Base-by-base conservation (phyloP, 2,113 vertebrate species). In the Oenanthe melanoleuca region DNA sequence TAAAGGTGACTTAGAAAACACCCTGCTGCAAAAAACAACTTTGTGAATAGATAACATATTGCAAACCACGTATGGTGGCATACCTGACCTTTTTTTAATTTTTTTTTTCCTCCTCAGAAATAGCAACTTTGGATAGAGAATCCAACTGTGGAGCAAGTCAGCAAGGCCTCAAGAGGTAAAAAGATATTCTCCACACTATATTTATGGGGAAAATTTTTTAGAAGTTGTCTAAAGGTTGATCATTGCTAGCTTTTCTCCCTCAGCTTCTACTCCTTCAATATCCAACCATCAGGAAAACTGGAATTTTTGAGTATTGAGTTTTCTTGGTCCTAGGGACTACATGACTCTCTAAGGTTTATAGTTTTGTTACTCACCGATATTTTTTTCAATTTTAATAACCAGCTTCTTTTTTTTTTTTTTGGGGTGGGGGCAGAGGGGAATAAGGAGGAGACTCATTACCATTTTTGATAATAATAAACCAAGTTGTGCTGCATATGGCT, bases 391-490 rank as follows among this genome's bases (percentile, higher is more conserved):
- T 92, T 25, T 15, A n/a, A 79, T 73, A 69, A 26, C 13, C 9
- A 64, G 3, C 16, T 77, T 26, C n/a, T 15, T 25, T 29, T 53
- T 12, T 37, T 37, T 37, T 37, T 37, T 37, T 37, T 37, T 37
- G 5, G 12, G 22, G 8, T 2, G 19, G 11, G 0, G 8, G 1
- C 3, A 4, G 2, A 8, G 37, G 5, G 21, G 3, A 29, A 33
- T 50, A 45, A 80, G 38, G 55, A 61, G 22, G 19, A 42, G 10
- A 5, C 3, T 69, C 2, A 23, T 22, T 65, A 50, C 1, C 31
- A 28, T 57, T 61, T 86, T 64, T 78, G 1, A 23, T 61, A 31
- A 42, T 44, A 53, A 29, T 50, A 65, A 40, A 22, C 11, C 4
- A 49, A 40, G 4, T 16, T 83, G 33, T 73, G 28, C 40, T 73